Evolutionary conservation across 2,888 invertebrate species (phyloP).

Genomic region (Cabera pusaria): DNA sequence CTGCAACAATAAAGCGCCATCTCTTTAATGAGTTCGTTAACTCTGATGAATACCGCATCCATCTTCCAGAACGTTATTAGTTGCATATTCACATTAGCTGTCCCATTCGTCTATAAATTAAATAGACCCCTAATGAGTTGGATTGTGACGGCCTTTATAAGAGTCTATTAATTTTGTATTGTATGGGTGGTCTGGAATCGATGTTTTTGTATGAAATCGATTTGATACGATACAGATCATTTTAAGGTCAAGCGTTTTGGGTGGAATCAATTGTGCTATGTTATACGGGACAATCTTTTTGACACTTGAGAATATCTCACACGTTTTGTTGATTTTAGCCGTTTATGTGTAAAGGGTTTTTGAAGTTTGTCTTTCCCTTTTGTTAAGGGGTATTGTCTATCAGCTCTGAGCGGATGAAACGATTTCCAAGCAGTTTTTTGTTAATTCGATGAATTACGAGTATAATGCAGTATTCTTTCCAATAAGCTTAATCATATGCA

Average conservation of each 20-base stretch:
- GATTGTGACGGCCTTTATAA: slow-evolving; percentile 63
- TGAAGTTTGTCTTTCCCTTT: no score
- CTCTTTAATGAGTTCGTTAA: no score
- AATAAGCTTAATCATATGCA: no score
- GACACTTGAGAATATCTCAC: no score
- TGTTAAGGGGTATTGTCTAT: no score
- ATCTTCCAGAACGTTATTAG: slow-evolving; percentile 5
- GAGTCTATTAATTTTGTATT: slow-evolving; percentile 53
- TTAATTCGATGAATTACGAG: no score
- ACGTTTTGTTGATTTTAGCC: no score
- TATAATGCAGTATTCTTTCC: no score
- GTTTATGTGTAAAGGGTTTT: no score
- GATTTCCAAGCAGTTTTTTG: no score
- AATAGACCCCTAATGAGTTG: slow-evolving; percentile 65
- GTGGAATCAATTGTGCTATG: neutral
- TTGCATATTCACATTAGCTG: slow-evolving; percentile 42
- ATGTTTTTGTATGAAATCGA: slow-evolving; percentile 28
- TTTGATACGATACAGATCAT: slow-evolving; percentile 25
- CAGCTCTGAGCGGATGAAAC: no score
- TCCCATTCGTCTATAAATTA: slow-evolving; percentile 61
- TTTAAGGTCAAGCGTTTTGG: slow-evolving; percentile 16
- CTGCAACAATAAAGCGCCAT: no score
- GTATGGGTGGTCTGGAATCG: slow-evolving; percentile 52
- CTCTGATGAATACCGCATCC: slow-evolving; percentile 36
- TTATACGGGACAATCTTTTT: slow-evolving; percentile 1